Conservation (phyloP, 1,140 invertebrate species). For the Choristoneura fumiferana region DNA sequence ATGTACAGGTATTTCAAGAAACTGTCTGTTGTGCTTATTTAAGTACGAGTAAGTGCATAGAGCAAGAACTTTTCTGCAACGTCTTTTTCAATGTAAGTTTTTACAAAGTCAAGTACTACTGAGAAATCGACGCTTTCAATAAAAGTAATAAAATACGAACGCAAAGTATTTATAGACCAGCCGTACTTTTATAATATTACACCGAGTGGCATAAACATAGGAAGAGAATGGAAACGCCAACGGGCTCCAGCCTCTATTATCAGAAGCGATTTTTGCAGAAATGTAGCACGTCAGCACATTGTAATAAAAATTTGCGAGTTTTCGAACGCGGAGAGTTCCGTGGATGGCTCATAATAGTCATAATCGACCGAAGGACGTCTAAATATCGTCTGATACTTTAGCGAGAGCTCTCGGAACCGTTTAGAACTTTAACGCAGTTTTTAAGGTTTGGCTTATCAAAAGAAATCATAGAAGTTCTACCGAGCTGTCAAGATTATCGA, state of each 20-base stretch:
- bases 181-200: too few species aligned
- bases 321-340: constrained; percentile 19
- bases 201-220: neutral
- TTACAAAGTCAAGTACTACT: neutral
- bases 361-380: constrained; percentile 21
- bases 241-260: neutral
- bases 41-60: too few species aligned
- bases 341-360: constrained; percentile 30
- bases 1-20: too few species aligned
- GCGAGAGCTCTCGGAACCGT: constrained; percentile 10
- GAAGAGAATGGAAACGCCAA: neutral
- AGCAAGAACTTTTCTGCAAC: too few species aligned
- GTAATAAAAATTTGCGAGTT: constrained; percentile 41
- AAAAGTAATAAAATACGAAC: too few species aligned
- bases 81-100: constrained; percentile 20
- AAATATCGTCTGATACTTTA: constrained; percentile 29
- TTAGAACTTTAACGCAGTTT: too few species aligned
- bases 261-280: neutral
- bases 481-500: too few species aligned
- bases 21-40: too few species aligned
- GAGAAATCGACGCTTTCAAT: neutral
- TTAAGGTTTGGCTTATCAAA: too few species aligned
- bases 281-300: constrained; percentile 6
- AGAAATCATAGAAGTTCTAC: too few species aligned
- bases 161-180: too few species aligned